Base-by-base conservation (phyloP, 2,113 vertebrate genomes). In the Orycteropus afer region DNA sequence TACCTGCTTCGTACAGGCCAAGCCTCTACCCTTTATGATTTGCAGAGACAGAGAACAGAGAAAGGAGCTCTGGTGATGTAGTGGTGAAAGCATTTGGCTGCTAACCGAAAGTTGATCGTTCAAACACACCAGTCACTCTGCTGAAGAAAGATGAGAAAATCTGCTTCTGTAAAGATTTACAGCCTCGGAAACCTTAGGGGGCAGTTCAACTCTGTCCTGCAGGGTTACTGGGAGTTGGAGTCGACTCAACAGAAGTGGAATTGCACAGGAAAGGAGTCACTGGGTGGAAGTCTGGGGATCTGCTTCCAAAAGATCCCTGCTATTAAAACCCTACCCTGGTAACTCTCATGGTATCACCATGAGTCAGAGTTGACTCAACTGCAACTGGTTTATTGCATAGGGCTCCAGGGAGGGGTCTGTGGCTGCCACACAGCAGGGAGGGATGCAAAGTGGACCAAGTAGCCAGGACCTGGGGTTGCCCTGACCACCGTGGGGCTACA, bases 351-450 rank as follows among this genome's bases (percentile, higher is more conserved):
- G 69, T n/a, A 9, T 71, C 18, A 23, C 22, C 37, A 8, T 23
- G 37, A 40, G 37, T 3, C 13, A 8, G n/a, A 25, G 18, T 25
- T 23, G 69, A 40, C 37, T 3, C 4, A 1, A 23, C 29, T 0
- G 20, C 69, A 12, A 42, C n/a, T 71, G 18, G 37, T 23, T 42
- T 32, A 57, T 7, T 25, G 40, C 63, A 22, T 23, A 87, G 57
- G 61, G 15, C 57, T 90, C 34, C 5, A 1, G 14, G 29, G 14
- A 49, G 14, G 6, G 25, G 22, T 71, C 9, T 49, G 10, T 47
- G 45, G 51, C 11, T 32, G 37, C 86, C 91, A 45, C 63, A 47
- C 61, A 65, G 80, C 7, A 45, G 49, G 20, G 25, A 79, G 63
- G 29, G 25, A 2, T n/a, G 65, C 0, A 0, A 84, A 93, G 83